Base-by-base conservation (phyloP, 2,888 invertebrate genomes). In the Dorcus hopei region DNA sequence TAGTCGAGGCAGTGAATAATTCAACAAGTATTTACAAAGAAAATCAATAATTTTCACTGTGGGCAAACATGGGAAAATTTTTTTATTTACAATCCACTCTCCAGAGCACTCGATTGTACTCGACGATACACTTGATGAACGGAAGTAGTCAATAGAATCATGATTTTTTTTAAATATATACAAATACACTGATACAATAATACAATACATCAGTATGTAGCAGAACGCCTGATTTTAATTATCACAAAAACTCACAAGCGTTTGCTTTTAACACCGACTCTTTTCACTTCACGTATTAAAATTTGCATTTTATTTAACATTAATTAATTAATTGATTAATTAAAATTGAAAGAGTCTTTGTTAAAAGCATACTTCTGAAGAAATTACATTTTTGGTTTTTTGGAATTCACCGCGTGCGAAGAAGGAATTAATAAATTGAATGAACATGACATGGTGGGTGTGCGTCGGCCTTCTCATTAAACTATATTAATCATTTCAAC, bases 401-500 rank as follows among this genome's bases (percentile, higher is more conserved):
- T 19, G 33, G 19, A 50, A 50, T 8, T 50, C 39, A 40, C 38
- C 8, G 39, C 50, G n/a, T 50, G 9, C 7, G 26, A 50, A 38
- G 26, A 33, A 33, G 26, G 26, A 33, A 33, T 33, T 33, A 33
- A 33, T 33, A 33, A 50, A 14, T 38, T 38, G 9, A 62, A 57
- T 63, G 67, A 67, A 69, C 65, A 65, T 66, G 68, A 68, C 72
- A 68, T 65, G 59, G 52, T 52, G 58, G 67, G 65, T 19, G 19
- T 58, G 66, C 63, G 59, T 56, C 64, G 69, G 70, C 70, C 68
- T 67, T 5, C 26, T 33, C 26, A 65, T 73, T 74, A 74, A 75
- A 74, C 72, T 74, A 74, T 74, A 63, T 71, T 65, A 69, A 68
- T 68, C 66, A 61, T 65, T 66, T 72, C 67, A 75, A 75, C 75